These are phyloP conservation scores for Sebastes vulpes DNA, from an alignment of 2,797 vertebrate genomes.

Conservation along the genomic window DNA sequence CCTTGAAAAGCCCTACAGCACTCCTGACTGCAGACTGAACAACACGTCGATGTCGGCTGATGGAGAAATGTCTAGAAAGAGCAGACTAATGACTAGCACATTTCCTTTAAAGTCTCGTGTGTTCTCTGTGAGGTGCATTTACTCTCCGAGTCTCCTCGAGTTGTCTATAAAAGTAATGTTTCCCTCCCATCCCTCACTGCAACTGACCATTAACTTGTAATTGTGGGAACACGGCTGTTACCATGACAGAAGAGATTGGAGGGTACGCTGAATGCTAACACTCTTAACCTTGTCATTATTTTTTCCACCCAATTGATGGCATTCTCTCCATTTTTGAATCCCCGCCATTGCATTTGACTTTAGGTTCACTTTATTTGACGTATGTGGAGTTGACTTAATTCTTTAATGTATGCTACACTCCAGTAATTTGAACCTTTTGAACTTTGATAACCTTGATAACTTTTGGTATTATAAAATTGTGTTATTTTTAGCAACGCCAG, in stretches of 20 bases:
- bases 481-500: conserved; percentile 6
- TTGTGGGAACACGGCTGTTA: conserved; percentile 53
- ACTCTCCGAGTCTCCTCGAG: conserved; percentile 34
- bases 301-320: conserved; percentile 26
- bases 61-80: conserved; percentile 46
- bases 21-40: conserved; percentile 36
- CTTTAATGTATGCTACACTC: conserved; percentile 13
- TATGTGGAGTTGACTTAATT: not conserved
- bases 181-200: conserved; percentile 35
- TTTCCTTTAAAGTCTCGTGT: conserved; percentile 48
- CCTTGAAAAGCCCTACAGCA: conserved; percentile 45
- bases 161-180: conserved; percentile 54
- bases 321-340: conserved; percentile 48
- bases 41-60: conserved; percentile 30
- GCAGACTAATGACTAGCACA: conserved; percentile 42
- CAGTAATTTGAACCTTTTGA: not conserved
- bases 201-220: conserved; percentile 61
- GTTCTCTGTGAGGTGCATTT: conserved; percentile 45
- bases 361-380: not conserved
- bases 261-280: conserved; percentile 24
- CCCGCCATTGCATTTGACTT: conserved; percentile 15
- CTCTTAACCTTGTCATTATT: conserved; percentile 56
- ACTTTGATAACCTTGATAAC: conserved; percentile 11
- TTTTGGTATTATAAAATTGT: not conserved
- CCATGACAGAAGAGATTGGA: conserved; percentile 56